Base-by-base conservation (phyloP, 2,113 vertebrate genomes). In the Oenanthe oenanthe region DNA sequence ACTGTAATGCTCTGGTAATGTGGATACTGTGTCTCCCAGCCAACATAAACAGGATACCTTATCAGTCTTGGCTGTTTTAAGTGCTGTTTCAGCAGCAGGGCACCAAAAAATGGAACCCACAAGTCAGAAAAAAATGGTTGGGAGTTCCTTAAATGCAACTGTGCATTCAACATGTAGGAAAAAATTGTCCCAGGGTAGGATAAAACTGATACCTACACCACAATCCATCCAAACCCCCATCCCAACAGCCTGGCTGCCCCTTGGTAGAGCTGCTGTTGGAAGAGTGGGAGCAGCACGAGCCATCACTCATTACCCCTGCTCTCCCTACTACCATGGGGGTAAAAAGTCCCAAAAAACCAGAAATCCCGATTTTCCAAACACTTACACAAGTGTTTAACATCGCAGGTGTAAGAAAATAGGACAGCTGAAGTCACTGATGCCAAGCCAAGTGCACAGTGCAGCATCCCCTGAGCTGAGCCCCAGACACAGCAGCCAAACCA, bases 11-110 rank as follows among this genome's bases (percentile, higher is more conserved):
- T 62, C 65, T 70, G 63, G 51, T 93, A n/a, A 91, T 92, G 91
- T 68, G 83, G 48, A 73, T 71, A 89, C 17, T 1, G 3, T 18
- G 60, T 71, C 91, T 79, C 71, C 36, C 70, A 76, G 96, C 91
- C 89, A 95, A 96, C 68, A 72, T 83, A 92, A 93, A 96, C 94
- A 94, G 89, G 92, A 96, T 84, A 93, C 82, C 62, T 95, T 96
- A 97, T 95, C 92, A 77, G 92, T 89, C 86, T 91, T 16, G 66
- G 83, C 88, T 68, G 77, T 3, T 92, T 79, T 72, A 68, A 92
- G 85, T 58, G 76, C 80, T 92, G 84, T 94, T 95, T 95, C 93
- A 95, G 89, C 91, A 95, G 87, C 42, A 53, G 77, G n/a, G 84
- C 70, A 94, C 3, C 36, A 92, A 85, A 70, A 91, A 1, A 7